phyloP scores from a whole-genome alignment of 2,888 invertebrate species.

The Coelinius sp. region DNA sequence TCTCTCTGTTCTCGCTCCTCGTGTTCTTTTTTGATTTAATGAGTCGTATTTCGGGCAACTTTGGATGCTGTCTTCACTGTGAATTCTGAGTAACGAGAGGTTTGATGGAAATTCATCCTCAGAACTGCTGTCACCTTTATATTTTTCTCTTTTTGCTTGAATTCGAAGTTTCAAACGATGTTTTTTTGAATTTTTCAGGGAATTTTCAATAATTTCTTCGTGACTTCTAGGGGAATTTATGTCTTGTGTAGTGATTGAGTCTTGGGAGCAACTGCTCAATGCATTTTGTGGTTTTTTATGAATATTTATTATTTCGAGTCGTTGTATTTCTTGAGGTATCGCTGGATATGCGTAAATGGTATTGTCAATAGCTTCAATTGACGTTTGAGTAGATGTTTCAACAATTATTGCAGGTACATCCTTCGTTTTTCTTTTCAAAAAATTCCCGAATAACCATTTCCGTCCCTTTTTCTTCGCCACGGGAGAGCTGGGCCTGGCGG shows the following conservation, averaged over 20 bases:
- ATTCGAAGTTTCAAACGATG: constrained; percentile 78
- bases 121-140: constrained; percentile 79
- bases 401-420: background rate
- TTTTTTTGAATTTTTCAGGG: constrained; percentile 67
- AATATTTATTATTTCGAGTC: too few relatives aligned
- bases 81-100: constrained; percentile 77
- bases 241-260: constrained; percentile 53
- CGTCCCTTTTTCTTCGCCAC: constrained; percentile 75
- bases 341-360: background rate
- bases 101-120: constrained; percentile 75
- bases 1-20: constrained; percentile 85
- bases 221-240: constrained; percentile 59
- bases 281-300: too few relatives aligned
- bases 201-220: constrained; percentile 69
- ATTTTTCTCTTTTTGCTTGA: constrained; percentile 76
- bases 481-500: constrained; percentile 53
- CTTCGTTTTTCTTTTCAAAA: constrained; percentile 81
- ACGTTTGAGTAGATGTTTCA: background rate
- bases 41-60: constrained; percentile 74
- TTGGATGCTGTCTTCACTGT: constrained; percentile 80
- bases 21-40: constrained; percentile 77
- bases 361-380: background rate
- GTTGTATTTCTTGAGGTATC: too few relatives aligned
- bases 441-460: constrained; percentile 87
- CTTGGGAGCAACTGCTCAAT: too few relatives aligned